phyloP scores from a whole-genome alignment of 2,113 vertebrate species.

The Ptychochromis oligacanthus region DNA sequence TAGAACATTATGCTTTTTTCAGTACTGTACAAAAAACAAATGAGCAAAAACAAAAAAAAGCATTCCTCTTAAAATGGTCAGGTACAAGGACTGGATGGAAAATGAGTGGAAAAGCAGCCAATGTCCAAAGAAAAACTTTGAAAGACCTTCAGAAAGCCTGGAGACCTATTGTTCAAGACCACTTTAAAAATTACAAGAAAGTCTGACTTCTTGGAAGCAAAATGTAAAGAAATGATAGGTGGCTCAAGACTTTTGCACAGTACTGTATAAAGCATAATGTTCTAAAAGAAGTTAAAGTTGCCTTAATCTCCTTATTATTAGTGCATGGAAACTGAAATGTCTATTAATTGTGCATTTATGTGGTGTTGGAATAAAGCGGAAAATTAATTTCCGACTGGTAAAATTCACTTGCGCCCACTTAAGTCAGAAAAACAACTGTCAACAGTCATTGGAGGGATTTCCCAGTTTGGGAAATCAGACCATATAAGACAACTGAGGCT shows the following conservation, averaged over 20 bases:
- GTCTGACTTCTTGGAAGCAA: not conserved
- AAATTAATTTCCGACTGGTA: not conserved
- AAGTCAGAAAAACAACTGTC: not conserved
- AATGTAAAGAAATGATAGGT: not conserved
- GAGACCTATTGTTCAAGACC: too few relatives aligned
- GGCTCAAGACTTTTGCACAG: not conserved
- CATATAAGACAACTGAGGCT: not conserved
- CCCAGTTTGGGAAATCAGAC: not conserved
- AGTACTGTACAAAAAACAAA: too few relatives aligned
- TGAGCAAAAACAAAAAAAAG: too few relatives aligned
- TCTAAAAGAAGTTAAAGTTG: not conserved
- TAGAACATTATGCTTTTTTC: too few relatives aligned
- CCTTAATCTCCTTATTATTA: not conserved
- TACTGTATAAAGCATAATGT: not conserved
- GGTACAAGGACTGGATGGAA: too few relatives aligned
- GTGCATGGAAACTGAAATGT: not conserved
- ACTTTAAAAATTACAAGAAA: too few relatives aligned
- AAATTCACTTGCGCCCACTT: not conserved
- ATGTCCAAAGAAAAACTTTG: too few relatives aligned
- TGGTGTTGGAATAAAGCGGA: too few relatives aligned
- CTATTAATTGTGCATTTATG: not conserved
- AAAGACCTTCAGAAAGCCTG: too few relatives aligned
- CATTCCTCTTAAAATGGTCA: too few relatives aligned
- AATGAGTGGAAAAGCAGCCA: too few relatives aligned
- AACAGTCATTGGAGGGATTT: not conserved